A percentile compares a stretch with the other conserved stretches of the same genome.
Evolutionary conservation across 64 coral and sea anemone species (phyloP).

Genomic region (Dendronephthya gigantea): DNA sequence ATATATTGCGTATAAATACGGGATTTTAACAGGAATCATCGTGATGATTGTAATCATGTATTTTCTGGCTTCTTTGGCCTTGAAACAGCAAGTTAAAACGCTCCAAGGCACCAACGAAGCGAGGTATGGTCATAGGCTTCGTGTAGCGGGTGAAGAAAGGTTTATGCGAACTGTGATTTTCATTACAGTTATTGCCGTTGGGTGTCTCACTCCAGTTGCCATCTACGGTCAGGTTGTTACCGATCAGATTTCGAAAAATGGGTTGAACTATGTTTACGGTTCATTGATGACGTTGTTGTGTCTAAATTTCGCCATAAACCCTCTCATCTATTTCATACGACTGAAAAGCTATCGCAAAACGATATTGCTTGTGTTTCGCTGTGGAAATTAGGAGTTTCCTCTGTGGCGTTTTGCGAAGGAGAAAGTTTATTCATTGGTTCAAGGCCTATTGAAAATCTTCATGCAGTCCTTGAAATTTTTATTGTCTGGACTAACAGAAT

Average conservation of each 20-base stretch:
- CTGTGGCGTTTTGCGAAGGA: too few relatives aligned
- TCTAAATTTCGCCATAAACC: neutral
- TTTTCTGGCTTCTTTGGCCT: neutral
- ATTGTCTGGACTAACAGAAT: too few relatives aligned
- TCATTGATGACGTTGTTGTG: neutral
- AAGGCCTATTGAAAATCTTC: too few relatives aligned
- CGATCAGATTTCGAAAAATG: neutral
- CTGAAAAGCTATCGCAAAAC: neutral
- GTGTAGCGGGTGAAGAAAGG: neutral
- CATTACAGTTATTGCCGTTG: neutral
- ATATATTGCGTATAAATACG: neutral
- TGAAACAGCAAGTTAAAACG: neutral
- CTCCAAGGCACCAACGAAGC: neutral
- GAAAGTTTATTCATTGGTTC: too few relatives aligned
- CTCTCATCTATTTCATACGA: neutral
- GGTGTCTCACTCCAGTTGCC: neutral
- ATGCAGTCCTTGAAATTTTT: too few relatives aligned
- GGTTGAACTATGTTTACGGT: neutral
- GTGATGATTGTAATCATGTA: neutral
- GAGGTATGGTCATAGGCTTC: neutral
- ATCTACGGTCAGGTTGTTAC: neutral
- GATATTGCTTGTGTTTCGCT: neutral
- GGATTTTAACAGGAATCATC: neutral
- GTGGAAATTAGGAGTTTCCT: neutral
- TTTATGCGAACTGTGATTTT: neutral